These are phyloP conservation scores for Drosophila crucigera DNA, from an alignment of 2,888 invertebrate genomes.

Conservation along the genomic window DNA sequence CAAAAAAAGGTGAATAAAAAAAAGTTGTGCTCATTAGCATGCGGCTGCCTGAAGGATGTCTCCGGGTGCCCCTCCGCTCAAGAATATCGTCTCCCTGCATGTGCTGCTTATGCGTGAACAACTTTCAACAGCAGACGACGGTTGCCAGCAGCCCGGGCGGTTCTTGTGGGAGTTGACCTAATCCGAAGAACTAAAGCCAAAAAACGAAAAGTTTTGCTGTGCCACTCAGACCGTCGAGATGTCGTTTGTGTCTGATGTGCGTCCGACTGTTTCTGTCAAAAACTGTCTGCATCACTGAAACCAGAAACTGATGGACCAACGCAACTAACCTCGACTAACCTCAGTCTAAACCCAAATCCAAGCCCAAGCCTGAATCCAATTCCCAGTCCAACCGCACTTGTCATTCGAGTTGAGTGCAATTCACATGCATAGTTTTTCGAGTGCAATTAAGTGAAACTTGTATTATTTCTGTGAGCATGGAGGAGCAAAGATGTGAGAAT, in stretches of 20 bases:
- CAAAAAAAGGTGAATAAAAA: conserved; percentile 31
- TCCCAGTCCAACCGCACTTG: conserved; percentile 40
- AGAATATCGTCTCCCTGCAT: conserved; percentile 29
- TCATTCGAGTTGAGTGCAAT: conserved; percentile 70
- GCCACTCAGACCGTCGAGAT: conserved; percentile 44
- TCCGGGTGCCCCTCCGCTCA: background rate
- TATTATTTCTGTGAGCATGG: conserved; percentile 62
- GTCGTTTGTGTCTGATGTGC: conserved; percentile 57
- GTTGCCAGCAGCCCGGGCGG: conserved; percentile 12
- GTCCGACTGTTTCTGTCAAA: conserved; percentile 60
- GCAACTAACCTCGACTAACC: background rate
- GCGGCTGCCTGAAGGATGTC: conserved; percentile 42
- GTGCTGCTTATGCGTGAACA: conserved; percentile 63
- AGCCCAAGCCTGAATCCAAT: background rate
- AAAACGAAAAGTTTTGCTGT: conserved; percentile 58
- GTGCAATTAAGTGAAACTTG: conserved; percentile 77
- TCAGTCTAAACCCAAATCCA: background rate
- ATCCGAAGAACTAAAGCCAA: conserved; percentile 36
- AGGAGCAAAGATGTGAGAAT: conserved; percentile 10
- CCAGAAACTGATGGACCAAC: conserved; percentile 49
- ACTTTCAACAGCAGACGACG: conserved; percentile 61
- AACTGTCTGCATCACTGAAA: conserved; percentile 60
- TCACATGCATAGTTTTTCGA: conserved; percentile 74
- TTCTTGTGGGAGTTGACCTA: conserved; percentile 39
- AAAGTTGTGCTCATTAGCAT: conserved; percentile 75